Conservation (phyloP, 1,140 invertebrate genomes). For the Aphis gossypii region DNA sequence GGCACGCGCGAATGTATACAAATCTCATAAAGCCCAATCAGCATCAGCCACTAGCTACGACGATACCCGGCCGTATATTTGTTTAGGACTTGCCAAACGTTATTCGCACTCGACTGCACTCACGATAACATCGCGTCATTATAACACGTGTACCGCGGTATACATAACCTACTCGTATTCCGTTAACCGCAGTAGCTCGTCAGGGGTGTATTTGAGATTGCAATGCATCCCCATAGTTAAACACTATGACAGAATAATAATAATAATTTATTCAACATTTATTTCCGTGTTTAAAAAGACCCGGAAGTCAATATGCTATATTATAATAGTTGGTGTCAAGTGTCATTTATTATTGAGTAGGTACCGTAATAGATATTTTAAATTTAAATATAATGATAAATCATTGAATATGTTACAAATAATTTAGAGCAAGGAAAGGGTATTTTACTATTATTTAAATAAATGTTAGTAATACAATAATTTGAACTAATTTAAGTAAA, state of each 20-base stretch:
- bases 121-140: slow-evolving; percentile 1
- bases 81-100: slow-evolving; percentile 41
- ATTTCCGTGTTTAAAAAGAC: neutral
- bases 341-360: neutral
- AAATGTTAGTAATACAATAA: neutral
- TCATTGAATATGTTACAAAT: neutral
- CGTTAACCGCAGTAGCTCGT: neutral
- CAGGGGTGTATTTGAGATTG: neutral
- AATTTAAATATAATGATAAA: neutral
- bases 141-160: neutral
- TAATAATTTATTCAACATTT: neutral
- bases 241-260: neutral
- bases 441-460: neutral
- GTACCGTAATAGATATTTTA: neutral
- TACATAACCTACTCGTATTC: neutral
- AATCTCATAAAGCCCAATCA: slow-evolving; percentile 46
- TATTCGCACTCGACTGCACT: neutral
- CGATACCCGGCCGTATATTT: slow-evolving; percentile 18
- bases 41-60: neutral
- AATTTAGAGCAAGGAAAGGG: neutral
- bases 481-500: neutral
- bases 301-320: neutral
- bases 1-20: neutral
- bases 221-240: neutral
- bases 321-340: neutral